Base-by-base conservation (phyloP, 2,113 vertebrate species). In the Varanus komodoensis region DNA sequence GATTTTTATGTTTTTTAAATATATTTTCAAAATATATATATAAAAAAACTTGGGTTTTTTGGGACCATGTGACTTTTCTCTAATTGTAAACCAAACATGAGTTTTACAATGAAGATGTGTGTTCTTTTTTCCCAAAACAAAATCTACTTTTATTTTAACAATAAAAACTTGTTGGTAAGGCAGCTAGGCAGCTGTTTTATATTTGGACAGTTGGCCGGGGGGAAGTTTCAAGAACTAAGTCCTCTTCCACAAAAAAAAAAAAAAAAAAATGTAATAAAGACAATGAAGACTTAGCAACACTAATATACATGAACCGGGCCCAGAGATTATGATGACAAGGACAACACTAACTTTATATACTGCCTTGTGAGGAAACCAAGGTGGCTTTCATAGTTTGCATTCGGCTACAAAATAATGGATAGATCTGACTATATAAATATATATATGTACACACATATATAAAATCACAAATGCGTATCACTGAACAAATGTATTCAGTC, bases 1-100 rank as follows among this genome's bases (percentile, higher is more conserved):
- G 97, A 97, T 97, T 97, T 98, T 98, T 98, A 97, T 97, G 96
- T 96, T 97, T 97, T 97, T 97, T 96, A 97, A 97, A 97, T 97
- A 98, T 97, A 97, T 97, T 98, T 98, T 97, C 96, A 97, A 97
- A 96, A 84, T 78, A 95, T 95, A 95, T 90, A 94, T 96, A 97
- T 96, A 94, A 57, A 96, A 95, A 95, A 90, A 95, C 94, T 93
- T 93, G 96, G 96, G 90, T 93, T 96, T 97, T 96, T 95, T 96
- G 95, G 97, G 92, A 96, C 94, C 95, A 96, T 97, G 96, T 97
- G 96, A 96, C 97, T 97, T 98, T 98, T 97, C 97, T 98, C 96
- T 97, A 95, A 97, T 95, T 97, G 96, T 97, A 95, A 97, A 97
- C 96, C 96, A 96, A 97, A 97, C 95, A 97, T 92, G 95, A 97